A percentile compares a stretch with the other conserved stretches of the same genome.
Evolutionary conservation across 1,140 invertebrate genomes (phyloP).

Genomic region (Euglossa dilemma): DNA sequence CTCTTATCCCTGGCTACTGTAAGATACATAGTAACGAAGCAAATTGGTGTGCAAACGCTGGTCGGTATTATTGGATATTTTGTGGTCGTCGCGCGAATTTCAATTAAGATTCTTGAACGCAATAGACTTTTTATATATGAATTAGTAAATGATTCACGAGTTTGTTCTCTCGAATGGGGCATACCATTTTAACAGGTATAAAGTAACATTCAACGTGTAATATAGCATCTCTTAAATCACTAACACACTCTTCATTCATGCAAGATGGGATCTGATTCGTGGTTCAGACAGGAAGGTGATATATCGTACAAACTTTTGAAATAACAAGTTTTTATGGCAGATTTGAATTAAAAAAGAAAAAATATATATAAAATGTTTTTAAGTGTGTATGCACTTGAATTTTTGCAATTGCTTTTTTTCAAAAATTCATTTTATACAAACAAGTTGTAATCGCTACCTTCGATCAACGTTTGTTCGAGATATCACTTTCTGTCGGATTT

Average conservation of each 20-base stretch:
- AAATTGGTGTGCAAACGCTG: constrained; percentile 32
- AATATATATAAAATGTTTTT: background rate
- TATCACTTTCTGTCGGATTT: background rate
- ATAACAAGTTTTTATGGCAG: background rate
- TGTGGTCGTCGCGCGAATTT: constrained; percentile 12
- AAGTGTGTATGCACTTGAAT: background rate
- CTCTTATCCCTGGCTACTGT: constrained; percentile 44
- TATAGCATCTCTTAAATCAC: background rate
- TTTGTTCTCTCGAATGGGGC: background rate
- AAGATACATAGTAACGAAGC: constrained; percentile 52
- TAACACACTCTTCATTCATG: background rate
- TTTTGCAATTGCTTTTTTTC: background rate
- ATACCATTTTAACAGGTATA: background rate
- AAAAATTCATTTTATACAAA: background rate
- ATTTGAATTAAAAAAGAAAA: background rate
- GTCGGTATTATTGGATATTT: constrained; percentile 13
- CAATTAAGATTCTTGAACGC: background rate
- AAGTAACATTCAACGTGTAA: constrained; percentile 8
- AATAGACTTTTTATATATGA: background rate
- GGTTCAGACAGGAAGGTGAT: background rate
- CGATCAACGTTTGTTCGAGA: background rate
- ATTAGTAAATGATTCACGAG: background rate
- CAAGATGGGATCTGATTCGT: background rate
- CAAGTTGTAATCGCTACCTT: background rate
- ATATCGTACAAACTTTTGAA: background rate